These are phyloP conservation scores for Catharus ustulatus DNA, from an alignment of 2,797 vertebrate genomes.

Conservation along the genomic window DNA sequence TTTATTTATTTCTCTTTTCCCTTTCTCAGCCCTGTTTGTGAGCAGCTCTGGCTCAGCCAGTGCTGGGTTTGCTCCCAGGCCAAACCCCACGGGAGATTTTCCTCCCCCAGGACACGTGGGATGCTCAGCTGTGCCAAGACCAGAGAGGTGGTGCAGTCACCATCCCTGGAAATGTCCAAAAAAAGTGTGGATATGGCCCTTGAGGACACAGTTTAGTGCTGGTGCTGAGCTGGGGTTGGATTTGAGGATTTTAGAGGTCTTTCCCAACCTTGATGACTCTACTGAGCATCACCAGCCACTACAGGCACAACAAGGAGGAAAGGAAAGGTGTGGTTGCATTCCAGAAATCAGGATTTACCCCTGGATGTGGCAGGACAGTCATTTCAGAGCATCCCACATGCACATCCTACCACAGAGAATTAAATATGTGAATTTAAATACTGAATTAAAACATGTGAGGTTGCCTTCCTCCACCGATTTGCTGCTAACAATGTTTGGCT, in stretches of 20 bases:
- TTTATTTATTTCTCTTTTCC: neutral
- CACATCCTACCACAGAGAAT: neutral
- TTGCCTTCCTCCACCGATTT: rapidly evolving
- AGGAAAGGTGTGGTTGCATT: neutral
- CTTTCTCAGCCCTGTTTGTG: neutral
- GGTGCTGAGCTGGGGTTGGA: neutral
- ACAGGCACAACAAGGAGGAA: rapidly evolving
- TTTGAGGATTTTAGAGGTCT: neutral
- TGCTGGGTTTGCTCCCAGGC: neutral
- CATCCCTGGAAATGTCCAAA: neutral
- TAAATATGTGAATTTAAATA: neutral
- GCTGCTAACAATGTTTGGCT: constrained; percentile 37
- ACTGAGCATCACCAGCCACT: neutral
- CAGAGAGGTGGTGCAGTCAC: neutral
- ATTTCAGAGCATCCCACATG: neutral
- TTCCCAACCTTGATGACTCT: neutral
- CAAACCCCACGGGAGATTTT: neutral
- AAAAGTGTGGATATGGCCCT: rapidly evolving
- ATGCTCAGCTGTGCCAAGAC: rapidly evolving
- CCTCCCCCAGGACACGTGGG: rapidly evolving
- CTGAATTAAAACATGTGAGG: neutral
- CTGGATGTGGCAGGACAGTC: neutral
- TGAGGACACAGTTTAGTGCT: neutral
- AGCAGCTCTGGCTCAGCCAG: neutral
- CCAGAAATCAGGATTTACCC: neutral